phyloP scores from a whole-genome alignment of 2,888 invertebrate genomes.

The Acanthopleura granulata region DNA sequence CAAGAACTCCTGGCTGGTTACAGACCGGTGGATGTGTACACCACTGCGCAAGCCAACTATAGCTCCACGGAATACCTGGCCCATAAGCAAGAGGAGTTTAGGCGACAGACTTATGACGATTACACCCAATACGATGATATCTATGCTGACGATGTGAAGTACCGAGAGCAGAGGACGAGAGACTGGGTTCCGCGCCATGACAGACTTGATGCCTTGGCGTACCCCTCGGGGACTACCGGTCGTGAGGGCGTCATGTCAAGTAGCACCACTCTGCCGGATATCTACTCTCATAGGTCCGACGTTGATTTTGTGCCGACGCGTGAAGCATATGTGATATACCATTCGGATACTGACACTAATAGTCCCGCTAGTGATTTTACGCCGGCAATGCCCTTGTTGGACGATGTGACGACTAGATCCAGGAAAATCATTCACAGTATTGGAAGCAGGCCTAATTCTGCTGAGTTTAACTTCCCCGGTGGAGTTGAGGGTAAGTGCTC shows the following conservation, averaged over 20 bases:
- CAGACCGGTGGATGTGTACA: background rate
- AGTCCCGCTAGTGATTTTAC: slow-evolving; percentile 62
- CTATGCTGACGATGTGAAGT: slow-evolving; percentile 19
- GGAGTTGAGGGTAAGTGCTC: slow-evolving; percentile 54
- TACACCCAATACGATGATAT: slow-evolving; percentile 41
- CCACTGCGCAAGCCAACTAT: slow-evolving; percentile 33
- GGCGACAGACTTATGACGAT: slow-evolving; percentile 49
- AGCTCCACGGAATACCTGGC: slow-evolving; percentile 66
- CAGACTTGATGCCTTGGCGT: background rate
- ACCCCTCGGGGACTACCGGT: background rate
- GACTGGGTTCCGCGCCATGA: slow-evolving; percentile 15
- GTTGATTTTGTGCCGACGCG: slow-evolving; percentile 64
- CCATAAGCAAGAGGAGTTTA: slow-evolving; percentile 63
- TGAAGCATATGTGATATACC: slow-evolving; percentile 60
- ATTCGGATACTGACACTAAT: slow-evolving; percentile 67
- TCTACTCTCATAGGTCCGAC: slow-evolving; percentile 47
- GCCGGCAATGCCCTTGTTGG: slow-evolving; percentile 75
- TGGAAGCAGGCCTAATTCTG: slow-evolving; percentile 61
- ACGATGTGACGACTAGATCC: slow-evolving; percentile 74
- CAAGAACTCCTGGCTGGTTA: slow-evolving; percentile 25
- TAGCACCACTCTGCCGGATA: slow-evolving; percentile 58
- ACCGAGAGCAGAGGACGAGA: background rate
- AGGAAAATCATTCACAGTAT: slow-evolving; percentile 69
- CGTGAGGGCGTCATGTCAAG: slow-evolving; percentile 47
- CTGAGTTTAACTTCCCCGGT: slow-evolving; percentile 54